phyloP scores from a whole-genome alignment of 2,888 invertebrate genomes.

The Synergus japonicus region DNA sequence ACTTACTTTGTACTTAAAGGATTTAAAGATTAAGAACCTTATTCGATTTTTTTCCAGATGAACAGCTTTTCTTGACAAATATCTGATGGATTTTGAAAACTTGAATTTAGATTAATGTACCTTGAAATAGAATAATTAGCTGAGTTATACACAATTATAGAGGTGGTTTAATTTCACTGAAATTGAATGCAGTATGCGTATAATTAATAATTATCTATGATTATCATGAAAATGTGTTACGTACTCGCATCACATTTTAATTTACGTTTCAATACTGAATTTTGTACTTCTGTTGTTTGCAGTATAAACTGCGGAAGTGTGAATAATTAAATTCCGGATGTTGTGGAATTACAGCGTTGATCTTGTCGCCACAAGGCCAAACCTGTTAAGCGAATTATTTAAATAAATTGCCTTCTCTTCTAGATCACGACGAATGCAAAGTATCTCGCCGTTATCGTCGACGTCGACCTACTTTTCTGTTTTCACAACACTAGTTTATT shows the following conservation, averaged over 20 bases:
- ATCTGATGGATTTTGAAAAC: too few species aligned
- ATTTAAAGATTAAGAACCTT: too few species aligned
- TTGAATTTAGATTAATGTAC: too few species aligned
- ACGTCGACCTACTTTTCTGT: neutral
- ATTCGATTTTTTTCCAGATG: too few species aligned
- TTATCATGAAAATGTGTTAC: neutral
- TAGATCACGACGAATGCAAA: neutral
- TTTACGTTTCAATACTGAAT: neutral
- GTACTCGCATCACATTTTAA: neutral
- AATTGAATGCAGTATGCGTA: too few species aligned
- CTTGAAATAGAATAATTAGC: too few species aligned
- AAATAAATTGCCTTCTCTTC: neutral
- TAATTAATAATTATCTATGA: too few species aligned
- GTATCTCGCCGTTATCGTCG: neutral
- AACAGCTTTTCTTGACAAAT: too few species aligned
- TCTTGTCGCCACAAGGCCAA: neutral
- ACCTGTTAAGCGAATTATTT: neutral
- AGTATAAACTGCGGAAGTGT: neutral
- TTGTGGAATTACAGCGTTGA: neutral
- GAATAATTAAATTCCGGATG: neutral
- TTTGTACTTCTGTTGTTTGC: neutral
- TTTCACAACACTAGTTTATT: constrained; percentile 1
- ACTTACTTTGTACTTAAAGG: too few species aligned
- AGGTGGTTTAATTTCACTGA: too few species aligned
- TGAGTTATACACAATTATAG: too few species aligned